Base-by-base conservation (phyloP, 1,140 invertebrate species). In the Aplysia californica region DNA sequence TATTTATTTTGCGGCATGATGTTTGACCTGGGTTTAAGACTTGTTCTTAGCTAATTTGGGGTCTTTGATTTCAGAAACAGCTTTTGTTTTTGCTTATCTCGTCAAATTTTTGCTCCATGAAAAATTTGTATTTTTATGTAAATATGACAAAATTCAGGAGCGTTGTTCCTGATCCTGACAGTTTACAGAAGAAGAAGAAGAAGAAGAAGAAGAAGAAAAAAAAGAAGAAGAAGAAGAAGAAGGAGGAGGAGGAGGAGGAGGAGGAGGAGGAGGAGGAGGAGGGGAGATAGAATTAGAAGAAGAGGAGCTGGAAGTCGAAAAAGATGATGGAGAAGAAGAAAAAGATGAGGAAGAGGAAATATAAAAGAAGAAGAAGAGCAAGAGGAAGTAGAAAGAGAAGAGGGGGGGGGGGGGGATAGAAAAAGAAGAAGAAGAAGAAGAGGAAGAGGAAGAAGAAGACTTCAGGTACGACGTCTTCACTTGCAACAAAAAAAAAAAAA, bases 291-390 rank as follows among this genome's bases (percentile, higher is more conserved):
- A 3, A 66, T 10, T 5, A 66, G 64, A 66, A 66, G 64, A 3
- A 66, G 31, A 5, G 36, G 64, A 66, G 33, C 21, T 66, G 36
- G 31, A 31, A 66, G 64, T 31, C 21, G 33, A 66, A 66, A n/a
- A 33, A 66, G 31, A 15, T 33, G 31, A 66, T 33, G 64, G n/a
- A 66, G 64, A 33, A 66, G 31, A 15, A 66, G 64, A 66, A 66
- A n/a, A 5, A 29, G 64, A 31, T 33, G 31, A 33, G 36, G 64
- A 33, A 33, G 64, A 18, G 36, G 18, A 26, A 66, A n/a, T 29
- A 66, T 26, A 66, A 31, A 35, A 66, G 31, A 21, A 31, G 31
- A 31, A 33, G 31, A 21, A 66, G 31, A 31, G 36, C 21, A 21
- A 33, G 31, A 31, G n/a, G 31, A 31, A 66, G 31, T 21, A 66